phyloP scores from a whole-genome alignment of 2,113 vertebrate genomes.

The Pelusios castaneus region DNA sequence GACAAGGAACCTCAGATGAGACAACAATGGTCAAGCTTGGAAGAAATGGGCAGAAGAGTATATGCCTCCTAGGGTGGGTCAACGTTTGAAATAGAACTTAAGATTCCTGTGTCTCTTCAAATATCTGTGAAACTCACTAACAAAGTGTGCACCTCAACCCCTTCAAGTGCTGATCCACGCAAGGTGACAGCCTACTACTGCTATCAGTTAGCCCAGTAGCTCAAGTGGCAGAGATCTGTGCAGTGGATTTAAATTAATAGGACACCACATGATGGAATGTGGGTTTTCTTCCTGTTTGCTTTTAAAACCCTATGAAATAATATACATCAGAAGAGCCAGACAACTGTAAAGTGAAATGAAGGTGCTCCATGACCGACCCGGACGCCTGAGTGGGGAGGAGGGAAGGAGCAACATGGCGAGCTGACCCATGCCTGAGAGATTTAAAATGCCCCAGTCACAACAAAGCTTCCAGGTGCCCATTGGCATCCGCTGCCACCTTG shows the following conservation, averaged over 20 bases:
- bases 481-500: too few relatives aligned
- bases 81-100: neutral
- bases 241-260: neutral
- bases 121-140: neutral
- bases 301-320: neutral
- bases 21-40: neutral
- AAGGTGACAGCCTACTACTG: fast-evolving
- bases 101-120: neutral
- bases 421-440: too few relatives aligned
- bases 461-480: too few relatives aligned
- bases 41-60: neutral
- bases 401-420: too few relatives aligned
- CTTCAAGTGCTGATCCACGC: neutral
- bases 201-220: neutral
- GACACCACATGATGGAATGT: fast-evolving
- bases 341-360: neutral
- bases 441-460: too few relatives aligned
- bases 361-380: too few relatives aligned
- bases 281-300: neutral
- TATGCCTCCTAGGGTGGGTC: neutral
- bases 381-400: too few relatives aligned
- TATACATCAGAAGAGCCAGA: neutral
- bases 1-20: constrained; percentile 2
- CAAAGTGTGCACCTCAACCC: fast-evolving
- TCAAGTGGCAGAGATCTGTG: neutral